Evolutionary conservation across 2,888 invertebrate species (phyloP), one percentile per base, ranked within the genome.

Genomic region (Aphidoletes aphidimyza): DNA sequence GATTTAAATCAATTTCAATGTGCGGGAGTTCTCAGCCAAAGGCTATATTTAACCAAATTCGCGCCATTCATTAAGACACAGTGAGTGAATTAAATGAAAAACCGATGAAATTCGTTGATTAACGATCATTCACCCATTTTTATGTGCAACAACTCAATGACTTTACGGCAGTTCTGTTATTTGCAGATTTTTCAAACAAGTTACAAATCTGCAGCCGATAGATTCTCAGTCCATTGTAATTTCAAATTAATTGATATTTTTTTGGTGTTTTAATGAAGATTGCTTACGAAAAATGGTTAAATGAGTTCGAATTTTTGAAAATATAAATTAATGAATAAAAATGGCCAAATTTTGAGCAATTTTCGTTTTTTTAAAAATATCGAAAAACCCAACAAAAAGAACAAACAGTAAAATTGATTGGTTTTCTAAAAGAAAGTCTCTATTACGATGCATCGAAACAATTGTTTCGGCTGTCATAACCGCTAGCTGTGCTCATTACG

Each of bases 61-160:
- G 69, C 42, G 42, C 69, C 30, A 30, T 69, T 69, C 69, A 69
- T 69, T 19, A 19, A 2, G 47, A 39, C 6, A 39, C 9, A 39
- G 6, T 5, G 54, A 22, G 22, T 54, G 54, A 22, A 54, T 69
- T 54, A 11, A 19, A 30, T 30, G n/a, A 54, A 30, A 30, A 69
- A 9, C 30, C 69, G 69, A 69, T 69, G 69, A 69, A 69, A 69
- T 69, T 69, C 14, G 30, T 69, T 69, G 69, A 69, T 69, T 69
- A 69, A 69, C 26, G 69, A 69, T 69, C 69, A 69, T 69, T 69
- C 69, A 69, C 69, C 69, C 69, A 69, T 69, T 69, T 30, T 30
- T 30, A 34, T 30, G n/a, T n/a, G n/a, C n/a, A n/a, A 30, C 69
- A 69, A 69, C 14, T 69, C 69, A 69, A 69, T 69, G 69, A 69